Conservation (phyloP, 2,888 invertebrate genomes). For the Frankliniella intonsa region DNA sequence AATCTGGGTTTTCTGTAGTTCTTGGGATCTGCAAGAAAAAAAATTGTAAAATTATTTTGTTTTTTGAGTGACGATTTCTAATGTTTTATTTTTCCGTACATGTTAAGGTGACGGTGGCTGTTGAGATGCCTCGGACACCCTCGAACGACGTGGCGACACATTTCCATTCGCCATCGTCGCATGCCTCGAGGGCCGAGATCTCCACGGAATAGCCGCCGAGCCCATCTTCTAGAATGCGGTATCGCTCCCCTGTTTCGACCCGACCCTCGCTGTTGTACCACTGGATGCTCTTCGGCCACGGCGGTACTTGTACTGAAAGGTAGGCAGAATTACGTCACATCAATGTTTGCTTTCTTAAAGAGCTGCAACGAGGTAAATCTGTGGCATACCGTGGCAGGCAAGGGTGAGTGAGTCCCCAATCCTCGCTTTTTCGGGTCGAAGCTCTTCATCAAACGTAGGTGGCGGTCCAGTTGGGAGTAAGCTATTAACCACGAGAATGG, state of each 20-base stretch:
- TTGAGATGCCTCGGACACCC: slow-evolving; percentile 69
- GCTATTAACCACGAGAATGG: slow-evolving; percentile 40
- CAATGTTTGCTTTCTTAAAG: background rate
- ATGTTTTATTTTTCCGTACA: slow-evolving; percentile 52
- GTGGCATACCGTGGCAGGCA: slow-evolving; percentile 63
- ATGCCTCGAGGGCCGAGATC: slow-evolving; percentile 67
- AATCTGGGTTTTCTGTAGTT: slow-evolving; percentile 85
- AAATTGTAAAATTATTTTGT: slow-evolving; percentile 31
- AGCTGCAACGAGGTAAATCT: background rate
- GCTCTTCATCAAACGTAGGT: slow-evolving; percentile 71
- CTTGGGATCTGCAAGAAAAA: slow-evolving; percentile 67
- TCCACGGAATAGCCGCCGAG: slow-evolving; percentile 75
- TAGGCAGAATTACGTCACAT: background rate
- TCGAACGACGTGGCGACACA: slow-evolving; percentile 75
- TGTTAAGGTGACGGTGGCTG: slow-evolving; percentile 69
- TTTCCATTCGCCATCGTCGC: slow-evolving; percentile 86
- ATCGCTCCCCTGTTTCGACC: slow-evolving; percentile 59
- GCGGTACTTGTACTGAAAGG: slow-evolving; percentile 67
- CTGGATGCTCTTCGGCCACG: slow-evolving; percentile 74
- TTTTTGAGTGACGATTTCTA: background rate
- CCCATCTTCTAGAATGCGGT: slow-evolving; percentile 73
- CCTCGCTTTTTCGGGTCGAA: slow-evolving; percentile 68
- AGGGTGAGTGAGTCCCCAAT: slow-evolving; percentile 71
- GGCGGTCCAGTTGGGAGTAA: slow-evolving; percentile 62
- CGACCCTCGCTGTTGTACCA: slow-evolving; percentile 85